Conservation (phyloP, 2,113 vertebrate genomes). For the Microcebus lehilahytsara region DNA sequence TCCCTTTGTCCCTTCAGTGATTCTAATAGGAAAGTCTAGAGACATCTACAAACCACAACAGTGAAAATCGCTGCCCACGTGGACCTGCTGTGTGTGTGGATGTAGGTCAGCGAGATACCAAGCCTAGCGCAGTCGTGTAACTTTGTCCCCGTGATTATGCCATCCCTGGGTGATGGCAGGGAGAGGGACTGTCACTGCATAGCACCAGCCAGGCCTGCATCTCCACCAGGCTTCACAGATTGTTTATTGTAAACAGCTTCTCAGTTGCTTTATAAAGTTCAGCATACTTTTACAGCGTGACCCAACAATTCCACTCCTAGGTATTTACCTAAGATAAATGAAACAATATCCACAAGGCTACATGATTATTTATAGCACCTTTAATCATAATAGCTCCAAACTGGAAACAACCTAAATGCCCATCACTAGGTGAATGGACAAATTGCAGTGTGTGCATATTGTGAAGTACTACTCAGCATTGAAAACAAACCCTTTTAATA, state of each 20-base stretch:
- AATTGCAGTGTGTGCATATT: neutral
- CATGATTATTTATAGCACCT: neutral
- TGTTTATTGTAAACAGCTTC: neutral
- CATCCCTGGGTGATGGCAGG: fast-evolving
- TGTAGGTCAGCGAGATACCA: neutral
- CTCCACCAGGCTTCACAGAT: neutral
- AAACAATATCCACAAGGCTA: neutral
- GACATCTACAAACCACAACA: neutral
- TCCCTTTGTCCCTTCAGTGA: neutral
- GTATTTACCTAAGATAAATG: neutral
- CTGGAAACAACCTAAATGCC: neutral
- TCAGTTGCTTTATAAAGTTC: neutral
- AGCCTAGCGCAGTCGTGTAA: too few relatives aligned
- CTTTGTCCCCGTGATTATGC: fast-evolving
- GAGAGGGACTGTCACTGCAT: neutral
- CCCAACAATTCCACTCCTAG: neutral
- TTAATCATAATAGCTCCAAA: neutral
- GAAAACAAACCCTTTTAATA: too few relatives aligned
- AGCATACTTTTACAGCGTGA: neutral
- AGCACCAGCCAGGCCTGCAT: neutral
- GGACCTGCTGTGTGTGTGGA: neutral
- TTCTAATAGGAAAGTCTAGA: neutral
- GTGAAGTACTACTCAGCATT: neutral
- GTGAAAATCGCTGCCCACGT: fast-evolving
- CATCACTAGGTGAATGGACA: neutral